Conservation (phyloP, 2,113 vertebrate genomes). For the Siniperca chuatsi region DNA sequence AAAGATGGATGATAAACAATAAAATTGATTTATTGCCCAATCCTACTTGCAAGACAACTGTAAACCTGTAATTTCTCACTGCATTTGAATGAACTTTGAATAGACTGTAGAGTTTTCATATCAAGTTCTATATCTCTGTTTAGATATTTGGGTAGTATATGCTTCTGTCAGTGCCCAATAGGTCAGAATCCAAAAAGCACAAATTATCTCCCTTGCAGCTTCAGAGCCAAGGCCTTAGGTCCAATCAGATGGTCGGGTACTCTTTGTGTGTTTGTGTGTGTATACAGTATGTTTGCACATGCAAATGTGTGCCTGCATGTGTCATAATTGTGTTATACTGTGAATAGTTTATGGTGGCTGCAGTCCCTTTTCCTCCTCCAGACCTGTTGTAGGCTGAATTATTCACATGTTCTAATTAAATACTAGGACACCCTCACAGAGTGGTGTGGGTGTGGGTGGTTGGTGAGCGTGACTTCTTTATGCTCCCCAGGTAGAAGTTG, state of each 20-base stretch:
- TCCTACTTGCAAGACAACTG: neutral
- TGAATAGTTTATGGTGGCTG: conserved; percentile 79
- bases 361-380: conserved; percentile 58
- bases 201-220: conserved; percentile 4
- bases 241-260: conserved; percentile 66
- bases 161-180: neutral
- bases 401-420: conserved; percentile 80
- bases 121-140: neutral
- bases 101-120: neutral
- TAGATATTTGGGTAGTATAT: neutral
- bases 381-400: conserved; percentile 74
- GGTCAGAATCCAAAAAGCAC: conserved; percentile 38
- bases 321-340: conserved; percentile 62
- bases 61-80: neutral
- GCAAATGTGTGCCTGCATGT: conserved; percentile 43
- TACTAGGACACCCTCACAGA: conserved; percentile 59
- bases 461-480: conserved; percentile 31
- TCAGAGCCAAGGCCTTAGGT: conserved; percentile 46
- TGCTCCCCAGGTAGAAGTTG: conserved; percentile 50
- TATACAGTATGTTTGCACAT: conserved; percentile 44
- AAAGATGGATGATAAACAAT: neutral
- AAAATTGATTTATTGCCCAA: conserved; percentile 11
- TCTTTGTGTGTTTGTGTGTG: conserved; percentile 48
- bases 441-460: conserved; percentile 27
- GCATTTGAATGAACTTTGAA: neutral